Evolutionary conservation across 2,113 vertebrate species (phyloP).

Genomic region (Pelusios castaneus): DNA sequence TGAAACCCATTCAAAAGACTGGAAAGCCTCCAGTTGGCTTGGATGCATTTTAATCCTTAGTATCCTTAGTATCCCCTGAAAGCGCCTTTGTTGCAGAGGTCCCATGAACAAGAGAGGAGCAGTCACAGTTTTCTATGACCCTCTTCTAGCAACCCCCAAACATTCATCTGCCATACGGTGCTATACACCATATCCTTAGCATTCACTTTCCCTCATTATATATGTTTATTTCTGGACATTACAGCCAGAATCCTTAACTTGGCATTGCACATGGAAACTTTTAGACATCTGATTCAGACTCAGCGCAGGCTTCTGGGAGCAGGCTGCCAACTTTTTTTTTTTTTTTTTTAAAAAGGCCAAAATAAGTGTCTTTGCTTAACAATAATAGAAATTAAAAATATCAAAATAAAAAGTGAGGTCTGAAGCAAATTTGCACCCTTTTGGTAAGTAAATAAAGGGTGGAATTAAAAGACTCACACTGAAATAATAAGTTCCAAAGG

Average conservation of each 20-base stretch:
- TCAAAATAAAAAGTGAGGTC: slow-evolving; percentile 21
- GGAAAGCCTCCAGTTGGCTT: background rate
- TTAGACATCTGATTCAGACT: slow-evolving; percentile 62
- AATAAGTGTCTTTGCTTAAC: slow-evolving; percentile 26
- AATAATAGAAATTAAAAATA: slow-evolving; percentile 9
- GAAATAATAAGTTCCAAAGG: too few species aligned
- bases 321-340: slow-evolving; percentile 57
- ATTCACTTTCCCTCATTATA: slow-evolving; percentile 56
- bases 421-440: background rate
- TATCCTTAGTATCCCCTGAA: background rate
- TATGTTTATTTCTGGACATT: slow-evolving; percentile 37
- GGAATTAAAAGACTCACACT: background rate
- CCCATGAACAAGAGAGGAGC: background rate
- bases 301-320: slow-evolving; percentile 51
- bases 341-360: slow-evolving; percentile 6
- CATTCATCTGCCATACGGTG: too few species aligned
- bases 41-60: background rate
- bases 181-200: background rate
- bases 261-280: slow-evolving; percentile 64
- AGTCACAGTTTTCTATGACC: background rate
- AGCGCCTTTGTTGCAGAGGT: background rate
- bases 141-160: background rate
- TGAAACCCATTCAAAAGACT: background rate
- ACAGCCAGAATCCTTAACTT: slow-evolving; percentile 48
- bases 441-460: background rate